These are phyloP conservation scores for Anguilla marmorata DNA, from an alignment of 2,797 vertebrate species.

Conservation along the genomic window DNA sequence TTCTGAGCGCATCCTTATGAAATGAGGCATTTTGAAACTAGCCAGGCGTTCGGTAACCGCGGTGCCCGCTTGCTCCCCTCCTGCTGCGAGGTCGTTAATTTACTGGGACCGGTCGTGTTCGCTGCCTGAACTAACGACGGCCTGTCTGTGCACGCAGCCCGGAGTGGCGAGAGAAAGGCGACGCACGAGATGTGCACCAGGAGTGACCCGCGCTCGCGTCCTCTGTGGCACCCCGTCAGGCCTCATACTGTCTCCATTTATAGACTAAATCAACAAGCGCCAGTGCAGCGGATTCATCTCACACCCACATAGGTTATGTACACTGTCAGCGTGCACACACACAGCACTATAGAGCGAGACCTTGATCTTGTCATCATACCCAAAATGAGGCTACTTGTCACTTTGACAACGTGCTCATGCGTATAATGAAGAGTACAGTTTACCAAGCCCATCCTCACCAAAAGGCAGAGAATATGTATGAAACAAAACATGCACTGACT, in stretches of 20 bases:
- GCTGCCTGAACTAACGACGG: constrained; percentile 59
- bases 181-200: constrained; percentile 15
- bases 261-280: constrained; percentile 46
- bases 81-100: constrained; percentile 65
- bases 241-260: constrained; percentile 36
- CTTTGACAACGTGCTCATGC: neutral
- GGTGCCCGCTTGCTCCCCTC: constrained; percentile 57
- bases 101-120: constrained; percentile 54
- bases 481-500: neutral
- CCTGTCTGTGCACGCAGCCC: constrained; percentile 42
- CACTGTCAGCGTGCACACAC: neutral
- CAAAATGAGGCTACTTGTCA: constrained; percentile 21
- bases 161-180: neutral
- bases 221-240: neutral
- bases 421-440: neutral
- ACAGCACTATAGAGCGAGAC: neutral
- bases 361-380: constrained; percentile 11
- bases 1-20: constrained; percentile 43
- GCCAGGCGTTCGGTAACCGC: constrained; percentile 60
- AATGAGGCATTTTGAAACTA: constrained; percentile 50
- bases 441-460: neutral
- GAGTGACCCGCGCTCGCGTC: constrained; percentile 22
- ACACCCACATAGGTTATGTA: constrained; percentile 53
- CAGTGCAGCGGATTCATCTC: constrained; percentile 47
- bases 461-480: neutral